Base-by-base conservation (phyloP, 2,113 vertebrate genomes). In the Pachycephala philippinensis region DNA sequence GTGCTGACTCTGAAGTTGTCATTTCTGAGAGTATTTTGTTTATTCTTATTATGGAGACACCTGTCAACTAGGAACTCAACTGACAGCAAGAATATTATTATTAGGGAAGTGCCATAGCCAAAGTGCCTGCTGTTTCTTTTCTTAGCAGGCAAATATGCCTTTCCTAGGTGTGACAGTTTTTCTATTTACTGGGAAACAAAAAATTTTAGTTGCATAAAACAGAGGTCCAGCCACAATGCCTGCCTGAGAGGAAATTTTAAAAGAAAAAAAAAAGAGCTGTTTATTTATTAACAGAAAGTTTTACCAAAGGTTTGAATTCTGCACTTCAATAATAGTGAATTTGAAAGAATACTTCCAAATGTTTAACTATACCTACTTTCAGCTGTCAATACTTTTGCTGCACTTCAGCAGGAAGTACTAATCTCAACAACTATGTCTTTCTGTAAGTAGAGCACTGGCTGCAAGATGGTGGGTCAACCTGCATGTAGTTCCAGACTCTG, bases 211-310 rank as follows among this genome's bases (percentile, higher is more conserved):
- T 54, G 5, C 3, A 39, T 49, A 13, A 15, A 71, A 9, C 7
- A 49, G 13, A 84, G 1, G 5, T 52, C 23, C 9, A 80, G 17
- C 6, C 31, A 68, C 10, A 22, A n/a, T 24, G 2, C 5, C 20
- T 72, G 35, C 23, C 15, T 24, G 10, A 75, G n/a, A 63, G 4
- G 7, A 80, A 78, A 37, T 21, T 23, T 10, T 13, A 74, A 35
- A 33, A 47, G 6, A n/a, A 15, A 11, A 15, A 15, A 28, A 10
- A 9, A 8, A 17, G 10, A 20, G 1, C 7, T 23, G 1, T 52
- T n/a, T 65, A 28, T 37, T 53, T 37, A 40, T 49, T 63, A 76
- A 53, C 5, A 40, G 47, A 49, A 56, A 63, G 3, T 56, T 52
- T 74, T 47, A 39, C 27, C 18, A 84, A 44, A 37, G 1, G 1